A percentile compares a stretch with the other conserved stretches of the same genome.
Evolutionary conservation across 2,888 invertebrate genomes (phyloP).

Genomic region (Macrophya annulata): DNA sequence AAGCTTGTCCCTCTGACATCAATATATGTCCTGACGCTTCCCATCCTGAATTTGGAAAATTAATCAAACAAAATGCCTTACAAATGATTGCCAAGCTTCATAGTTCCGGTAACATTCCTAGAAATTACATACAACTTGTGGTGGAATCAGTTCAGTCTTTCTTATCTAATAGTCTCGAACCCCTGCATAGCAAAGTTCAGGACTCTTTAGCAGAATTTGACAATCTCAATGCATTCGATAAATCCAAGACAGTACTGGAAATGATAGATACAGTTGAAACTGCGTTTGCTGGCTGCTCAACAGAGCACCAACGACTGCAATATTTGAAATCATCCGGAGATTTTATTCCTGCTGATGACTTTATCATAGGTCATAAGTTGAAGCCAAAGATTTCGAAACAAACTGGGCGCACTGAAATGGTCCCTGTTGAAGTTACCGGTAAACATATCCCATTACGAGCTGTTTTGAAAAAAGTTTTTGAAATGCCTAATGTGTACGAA

Average conservation of each 20-base stretch:
- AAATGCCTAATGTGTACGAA: constrained; percentile 59
- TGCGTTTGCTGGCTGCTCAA: constrained; percentile 9
- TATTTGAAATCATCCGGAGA: background rate
- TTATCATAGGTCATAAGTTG: constrained; percentile 10
- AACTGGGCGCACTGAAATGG: background rate
- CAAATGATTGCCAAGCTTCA: constrained; percentile 12
- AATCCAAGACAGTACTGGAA: background rate
- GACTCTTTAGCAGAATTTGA: background rate
- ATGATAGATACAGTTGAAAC: background rate
- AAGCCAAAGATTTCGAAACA: background rate
- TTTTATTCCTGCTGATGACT: background rate
- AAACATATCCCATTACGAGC: constrained; percentile 56
- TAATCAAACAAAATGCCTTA: constrained; percentile 6
- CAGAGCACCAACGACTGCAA: background rate
- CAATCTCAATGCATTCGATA: background rate
- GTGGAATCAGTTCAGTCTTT: background rate
- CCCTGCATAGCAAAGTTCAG: background rate
- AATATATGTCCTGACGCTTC: background rate
- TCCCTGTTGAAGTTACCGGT: constrained; percentile 31
- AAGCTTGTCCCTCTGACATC: background rate
- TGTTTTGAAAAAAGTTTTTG: constrained; percentile 60
- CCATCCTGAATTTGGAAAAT: background rate
- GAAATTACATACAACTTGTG: constrained; percentile 11
- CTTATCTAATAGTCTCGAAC: background rate
- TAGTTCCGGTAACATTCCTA: background rate